These are phyloP conservation scores for Oligia latruncula DNA, from an alignment of 2,888 invertebrate genomes.

Conservation along the genomic window DNA sequence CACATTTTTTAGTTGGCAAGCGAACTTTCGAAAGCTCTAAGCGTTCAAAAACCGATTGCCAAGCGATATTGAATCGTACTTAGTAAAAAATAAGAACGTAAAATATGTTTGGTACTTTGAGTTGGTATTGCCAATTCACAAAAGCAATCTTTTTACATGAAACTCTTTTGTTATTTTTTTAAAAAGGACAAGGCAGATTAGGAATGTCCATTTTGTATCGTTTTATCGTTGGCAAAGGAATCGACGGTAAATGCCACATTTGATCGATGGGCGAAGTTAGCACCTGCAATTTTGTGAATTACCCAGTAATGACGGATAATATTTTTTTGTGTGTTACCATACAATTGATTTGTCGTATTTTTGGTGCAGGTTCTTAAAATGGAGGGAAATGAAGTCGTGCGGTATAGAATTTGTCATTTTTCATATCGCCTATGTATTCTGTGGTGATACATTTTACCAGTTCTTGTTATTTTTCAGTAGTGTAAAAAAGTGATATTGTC, in stretches of 20 bases:
- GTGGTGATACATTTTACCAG: not conserved
- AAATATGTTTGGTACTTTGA: not conserved
- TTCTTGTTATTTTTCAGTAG: not conserved
- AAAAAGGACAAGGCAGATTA: constrained; percentile 86
- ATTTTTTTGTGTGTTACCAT: constrained; percentile 24
- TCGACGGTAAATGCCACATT: constrained; percentile 84
- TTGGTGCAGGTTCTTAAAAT: constrained; percentile 6
- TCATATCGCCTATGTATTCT: not conserved
- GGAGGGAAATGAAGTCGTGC: not conserved
- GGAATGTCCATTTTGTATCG: constrained; percentile 86
- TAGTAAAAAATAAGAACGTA: constrained; percentile 6
- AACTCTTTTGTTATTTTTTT: constrained; percentile 81
- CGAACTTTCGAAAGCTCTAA: not conserved
- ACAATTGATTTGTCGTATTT: constrained; percentile 16
- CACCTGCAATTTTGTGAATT: constrained; percentile 80
- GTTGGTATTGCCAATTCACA: constrained; percentile 60
- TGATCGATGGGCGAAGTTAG: constrained; percentile 82
- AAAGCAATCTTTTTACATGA: constrained; percentile 75
- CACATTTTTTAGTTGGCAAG: constrained; percentile 69
- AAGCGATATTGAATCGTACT: constrained; percentile 29
- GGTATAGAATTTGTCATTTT: not conserved
- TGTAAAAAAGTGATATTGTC: not conserved
- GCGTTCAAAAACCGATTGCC: not conserved
- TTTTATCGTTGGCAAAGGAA: constrained; percentile 76
- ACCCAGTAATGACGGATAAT: constrained; percentile 58